phyloP scores from a whole-genome alignment of 1,140 invertebrate genomes.

The Achroia grisella region DNA sequence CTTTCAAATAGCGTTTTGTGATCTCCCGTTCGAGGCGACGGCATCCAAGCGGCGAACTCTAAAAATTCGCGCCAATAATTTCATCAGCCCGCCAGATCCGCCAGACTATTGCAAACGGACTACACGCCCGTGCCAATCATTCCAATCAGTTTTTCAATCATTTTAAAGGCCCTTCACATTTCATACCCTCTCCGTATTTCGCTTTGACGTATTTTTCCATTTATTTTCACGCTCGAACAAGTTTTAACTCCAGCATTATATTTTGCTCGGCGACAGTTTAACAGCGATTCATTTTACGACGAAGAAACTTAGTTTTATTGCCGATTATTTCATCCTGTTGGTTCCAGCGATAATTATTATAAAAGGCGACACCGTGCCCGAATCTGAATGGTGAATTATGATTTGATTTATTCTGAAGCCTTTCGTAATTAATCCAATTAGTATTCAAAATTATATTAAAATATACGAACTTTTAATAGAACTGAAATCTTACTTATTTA shows the following conservation, averaged over 20 bases:
- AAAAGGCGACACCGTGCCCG: too few species aligned
- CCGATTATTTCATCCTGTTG: too few species aligned
- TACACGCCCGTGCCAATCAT: conserved; percentile 28
- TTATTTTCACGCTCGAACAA: neutral
- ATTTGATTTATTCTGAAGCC: too few species aligned
- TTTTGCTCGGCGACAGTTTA: neutral
- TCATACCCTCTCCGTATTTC: conserved; percentile 1
- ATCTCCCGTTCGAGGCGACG: neutral
- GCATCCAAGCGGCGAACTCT: neutral
- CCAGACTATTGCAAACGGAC: conserved; percentile 18
- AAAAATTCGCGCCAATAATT: conserved; percentile 3
- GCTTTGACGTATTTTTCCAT: conserved; percentile 8
- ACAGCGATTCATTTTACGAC: neutral
- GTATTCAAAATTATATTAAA: too few species aligned
- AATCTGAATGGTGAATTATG: too few species aligned
- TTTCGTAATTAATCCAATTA: too few species aligned
- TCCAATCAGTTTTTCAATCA: conserved; percentile 47
- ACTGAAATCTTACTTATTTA: too few species aligned
- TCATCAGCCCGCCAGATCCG: neutral
- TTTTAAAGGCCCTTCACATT: conserved; percentile 15
- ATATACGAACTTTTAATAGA: too few species aligned
- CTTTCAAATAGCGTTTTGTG: too few species aligned
- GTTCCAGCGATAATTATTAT: too few species aligned
- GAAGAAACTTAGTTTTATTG: conserved; percentile 1
- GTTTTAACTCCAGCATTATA: too few species aligned